Evolutionary conservation across 2,888 invertebrate genomes (phyloP), one percentile per base, ranked within the genome.

Genomic region (Chrysolina americana): DNA sequence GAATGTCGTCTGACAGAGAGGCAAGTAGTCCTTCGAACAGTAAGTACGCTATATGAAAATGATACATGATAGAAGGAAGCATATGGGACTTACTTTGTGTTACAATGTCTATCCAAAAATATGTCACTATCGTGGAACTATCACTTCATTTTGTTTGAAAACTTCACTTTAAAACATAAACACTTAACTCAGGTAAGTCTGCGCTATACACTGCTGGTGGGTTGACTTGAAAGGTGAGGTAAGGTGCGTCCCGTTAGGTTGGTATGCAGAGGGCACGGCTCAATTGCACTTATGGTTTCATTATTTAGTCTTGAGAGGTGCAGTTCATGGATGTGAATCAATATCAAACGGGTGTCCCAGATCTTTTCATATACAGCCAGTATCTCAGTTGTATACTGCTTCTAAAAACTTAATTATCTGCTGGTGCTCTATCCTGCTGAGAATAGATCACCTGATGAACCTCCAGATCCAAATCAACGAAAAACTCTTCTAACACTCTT

Each of bases 201-300:
- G 75, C 74, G 70, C 74, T 75, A 73, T 75, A 73, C 71, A 79
- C 78, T 81, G 79, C 78, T 79, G 81, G 79, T 77, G 77, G 77
- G 80, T 79, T 80, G 76, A 80, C 80, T 79, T 77, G 83, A 81
- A 85, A 85, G 85, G 86, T 84, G 84, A 85, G 83, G 84, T 84
- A 81, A 86, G 85, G 85, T 83, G 85, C 86, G 85, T 86, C 85
- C 87, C 87, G 87, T 87, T 87, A 87, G 82, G 81, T 85, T 83
- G 86, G 86, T 86, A 87, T 85, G 85, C 81, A 81, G 72, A 68
- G 59, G 59, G 59, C n/a, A 59, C 19, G 59, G n/a, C 59, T 59
- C 59, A 59, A 59, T 36, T 59, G 59, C 28, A 59, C 59, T 19
- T 5, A 13, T 2, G n/a, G 23, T 56, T 13, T 21, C 56, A 13